Evolutionary conservation across 1,140 invertebrate genomes (phyloP).

Genomic region (Bombus pascuorum): DNA sequence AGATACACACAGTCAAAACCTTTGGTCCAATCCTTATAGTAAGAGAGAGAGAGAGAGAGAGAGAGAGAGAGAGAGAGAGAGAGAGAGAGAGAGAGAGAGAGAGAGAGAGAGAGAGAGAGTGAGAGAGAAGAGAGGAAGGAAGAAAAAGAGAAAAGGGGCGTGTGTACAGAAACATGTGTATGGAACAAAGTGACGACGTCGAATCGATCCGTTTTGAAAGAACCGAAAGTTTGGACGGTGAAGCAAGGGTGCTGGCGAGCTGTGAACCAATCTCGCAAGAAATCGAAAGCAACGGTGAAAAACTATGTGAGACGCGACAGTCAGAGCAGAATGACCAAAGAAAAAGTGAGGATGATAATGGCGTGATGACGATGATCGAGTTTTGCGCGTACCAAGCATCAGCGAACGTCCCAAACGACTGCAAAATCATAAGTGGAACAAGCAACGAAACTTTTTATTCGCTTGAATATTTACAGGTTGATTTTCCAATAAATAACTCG

Average conservation of each 20-base stretch:
- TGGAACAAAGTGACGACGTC: background rate
- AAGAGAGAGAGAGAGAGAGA: constrained; percentile 69
- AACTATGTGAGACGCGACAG: background rate
- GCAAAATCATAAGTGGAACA: background rate
- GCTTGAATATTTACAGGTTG: background rate
- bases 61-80: constrained; percentile 26
- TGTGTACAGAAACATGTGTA: background rate
- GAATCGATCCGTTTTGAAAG: constrained; percentile 16
- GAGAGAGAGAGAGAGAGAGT: constrained; percentile 48
- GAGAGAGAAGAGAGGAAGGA: constrained; percentile 56
- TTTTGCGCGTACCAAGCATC: background rate
- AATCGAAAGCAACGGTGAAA: constrained; percentile 16
- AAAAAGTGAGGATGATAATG: constrained; percentile 7
- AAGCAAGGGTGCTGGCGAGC: constrained; percentile 36
- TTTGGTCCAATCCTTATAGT: constrained; percentile 83
- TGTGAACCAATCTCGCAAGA: constrained; percentile 12
- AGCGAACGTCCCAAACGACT: constrained; percentile 1
- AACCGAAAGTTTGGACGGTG: constrained; percentile 37
- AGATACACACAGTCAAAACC: constrained; percentile 80
- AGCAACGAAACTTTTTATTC: background rate
- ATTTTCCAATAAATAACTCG: background rate
- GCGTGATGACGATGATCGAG: constrained; percentile 14
- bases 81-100: constrained; percentile 42
- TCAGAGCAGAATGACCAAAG: background rate
- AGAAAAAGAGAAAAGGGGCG: constrained; percentile 51